phyloP scores from a whole-genome alignment of 2,797 vertebrate genomes.

The Sebastes taczanowskii region DNA sequence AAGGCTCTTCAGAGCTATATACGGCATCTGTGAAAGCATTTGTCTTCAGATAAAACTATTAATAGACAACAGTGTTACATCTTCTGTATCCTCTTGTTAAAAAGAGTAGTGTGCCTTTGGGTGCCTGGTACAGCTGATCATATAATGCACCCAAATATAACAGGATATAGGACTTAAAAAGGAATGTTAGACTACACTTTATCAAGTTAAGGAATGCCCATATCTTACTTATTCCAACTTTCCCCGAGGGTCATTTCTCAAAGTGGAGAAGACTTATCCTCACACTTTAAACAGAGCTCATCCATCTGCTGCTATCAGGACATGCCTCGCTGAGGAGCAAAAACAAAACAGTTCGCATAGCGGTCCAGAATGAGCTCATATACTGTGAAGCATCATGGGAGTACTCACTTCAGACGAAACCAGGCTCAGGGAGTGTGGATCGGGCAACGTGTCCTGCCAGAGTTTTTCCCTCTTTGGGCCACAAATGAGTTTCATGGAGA shows the following conservation, averaged over 20 bases:
- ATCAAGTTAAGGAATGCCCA: constrained; percentile 26
- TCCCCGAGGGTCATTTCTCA: constrained; percentile 29
- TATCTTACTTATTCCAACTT: constrained; percentile 9
- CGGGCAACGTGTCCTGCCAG: neutral
- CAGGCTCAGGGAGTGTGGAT: constrained; percentile 4
- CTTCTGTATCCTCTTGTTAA: constrained; percentile 16
- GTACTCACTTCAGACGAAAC: constrained; percentile 23
- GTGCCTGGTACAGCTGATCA: constrained; percentile 44
- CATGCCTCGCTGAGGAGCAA: constrained; percentile 27
- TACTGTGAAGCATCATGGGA: constrained; percentile 34
- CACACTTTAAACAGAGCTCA: constrained; percentile 36
- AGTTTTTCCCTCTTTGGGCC: constrained; percentile 4
- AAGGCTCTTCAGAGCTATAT: constrained; percentile 31
- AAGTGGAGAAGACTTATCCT: constrained; percentile 36
- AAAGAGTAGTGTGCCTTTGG: constrained; percentile 4
- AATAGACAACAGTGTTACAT: constrained; percentile 33
- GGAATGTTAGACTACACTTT: constrained; percentile 6
- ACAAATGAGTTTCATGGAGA: constrained; percentile 32
- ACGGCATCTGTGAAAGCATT: constrained; percentile 33
- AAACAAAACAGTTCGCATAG: constrained; percentile 28
- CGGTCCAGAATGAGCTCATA: constrained; percentile 41
- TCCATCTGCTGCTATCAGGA: constrained; percentile 54
- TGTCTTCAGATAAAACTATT: constrained; percentile 41
- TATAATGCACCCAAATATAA: constrained; percentile 24
- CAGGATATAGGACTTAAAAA: constrained; percentile 4